Base-by-base conservation (phyloP, 1,140 invertebrate genomes). In the Luehdorfia chinensis region DNA sequence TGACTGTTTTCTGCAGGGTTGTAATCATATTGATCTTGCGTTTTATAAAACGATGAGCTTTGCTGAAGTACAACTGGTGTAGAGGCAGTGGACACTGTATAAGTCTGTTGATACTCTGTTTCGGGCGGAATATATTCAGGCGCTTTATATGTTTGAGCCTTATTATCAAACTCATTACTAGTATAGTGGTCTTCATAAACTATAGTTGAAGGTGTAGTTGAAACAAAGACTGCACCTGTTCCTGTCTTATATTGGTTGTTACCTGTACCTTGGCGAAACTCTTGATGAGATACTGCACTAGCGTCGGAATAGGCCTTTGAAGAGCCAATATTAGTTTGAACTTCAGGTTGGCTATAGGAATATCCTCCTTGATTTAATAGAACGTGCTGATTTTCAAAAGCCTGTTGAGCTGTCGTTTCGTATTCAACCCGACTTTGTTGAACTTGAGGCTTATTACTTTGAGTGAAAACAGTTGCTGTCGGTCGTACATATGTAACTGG, bases 41-140 rank as follows among this genome's bases (percentile, higher is more conserved):
- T 41, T 47, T 64, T 54, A 9, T 59, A 45, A 19, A 41, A 37
- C 8, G 59, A 27, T n/a, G 68, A 62, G 37, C 45, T 58, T 39
- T 71, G 59, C 19, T 70, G 65, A 30, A 65, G 55, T 15, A 65
- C 30, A n/a, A 65, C 31, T 3, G 77, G 75, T 2, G 59, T 52
- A 23, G 72, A 62, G 9, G 62, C 32, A 14, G 75, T 69, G 8
- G 78, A 75, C 12, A 72, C 49, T 14, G 61, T 56, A 19, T 64
- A 68, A 6, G 58, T 57, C 34, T 67, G 57, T 54, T 72, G 61
- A 43, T 71, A 71, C 9, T 37, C 18, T 12, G 9, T 59, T 50
- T 76, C 80, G 0, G 75, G 77, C 11, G 73, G 69, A 25, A 79
- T 57, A 50, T 83, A 83, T 53, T 85, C 79, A n/a, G 73, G 69